These are phyloP conservation scores for Pseudocheirus occidentalis DNA, from an alignment of 2,797 vertebrate species.

Conservation along the genomic window DNA sequence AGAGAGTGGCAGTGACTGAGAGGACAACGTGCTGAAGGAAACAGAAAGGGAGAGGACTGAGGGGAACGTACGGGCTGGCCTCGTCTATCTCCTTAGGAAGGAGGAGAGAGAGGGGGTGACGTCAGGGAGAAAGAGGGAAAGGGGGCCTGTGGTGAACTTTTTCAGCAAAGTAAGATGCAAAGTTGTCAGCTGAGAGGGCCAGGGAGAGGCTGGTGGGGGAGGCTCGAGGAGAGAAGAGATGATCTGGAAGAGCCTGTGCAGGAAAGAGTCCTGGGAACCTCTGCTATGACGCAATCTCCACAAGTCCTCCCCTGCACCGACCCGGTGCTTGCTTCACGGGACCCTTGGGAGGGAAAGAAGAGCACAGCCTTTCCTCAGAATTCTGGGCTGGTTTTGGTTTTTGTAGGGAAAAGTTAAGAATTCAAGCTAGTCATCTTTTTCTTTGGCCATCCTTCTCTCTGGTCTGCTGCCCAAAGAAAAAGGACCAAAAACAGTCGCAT, in stretches of 20 bases:
- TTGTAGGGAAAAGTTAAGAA: neutral
- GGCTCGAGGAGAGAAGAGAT: neutral
- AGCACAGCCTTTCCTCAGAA: neutral
- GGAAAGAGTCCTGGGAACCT: neutral
- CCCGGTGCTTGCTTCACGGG: neutral
- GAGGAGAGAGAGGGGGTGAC: neutral
- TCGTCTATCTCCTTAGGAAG: neutral
- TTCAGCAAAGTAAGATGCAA: neutral
- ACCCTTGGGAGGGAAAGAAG: neutral
- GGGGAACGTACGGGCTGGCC: neutral
- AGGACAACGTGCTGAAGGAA: neutral
- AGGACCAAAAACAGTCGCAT: neutral
- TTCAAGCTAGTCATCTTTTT: neutral
- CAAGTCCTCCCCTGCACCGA: neutral
- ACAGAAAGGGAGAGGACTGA: neutral
- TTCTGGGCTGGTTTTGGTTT: neutral
- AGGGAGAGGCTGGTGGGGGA: neutral
- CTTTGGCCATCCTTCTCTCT: neutral
- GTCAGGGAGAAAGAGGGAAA: neutral
- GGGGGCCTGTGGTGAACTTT: neutral
- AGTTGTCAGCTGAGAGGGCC: neutral
- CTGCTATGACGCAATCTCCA: neutral
- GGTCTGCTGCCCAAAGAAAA: neutral
- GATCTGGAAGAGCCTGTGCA: neutral
- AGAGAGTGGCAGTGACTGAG: neutral